A percentile compares a stretch with the other conserved stretches of the same genome.
phyloP scores from a whole-genome alignment of 1,140 invertebrate species.

The Philotrypesis tridentata region DNA sequence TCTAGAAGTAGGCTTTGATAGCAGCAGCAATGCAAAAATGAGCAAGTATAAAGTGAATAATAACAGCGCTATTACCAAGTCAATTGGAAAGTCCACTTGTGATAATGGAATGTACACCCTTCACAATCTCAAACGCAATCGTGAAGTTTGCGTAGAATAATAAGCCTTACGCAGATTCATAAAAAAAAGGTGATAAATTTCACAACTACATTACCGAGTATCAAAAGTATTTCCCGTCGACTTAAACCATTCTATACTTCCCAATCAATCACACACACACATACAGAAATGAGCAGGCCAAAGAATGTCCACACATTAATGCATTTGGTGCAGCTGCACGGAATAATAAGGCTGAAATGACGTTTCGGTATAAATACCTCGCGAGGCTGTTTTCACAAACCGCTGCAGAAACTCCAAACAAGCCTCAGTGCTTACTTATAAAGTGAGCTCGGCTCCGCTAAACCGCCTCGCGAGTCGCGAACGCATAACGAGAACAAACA shows the following conservation, averaged over 20 bases:
- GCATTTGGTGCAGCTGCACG: not conserved
- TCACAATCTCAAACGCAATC: slow-evolving; percentile 5
- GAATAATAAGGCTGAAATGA: not conserved
- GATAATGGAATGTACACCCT: not conserved
- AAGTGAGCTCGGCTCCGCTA: not conserved
- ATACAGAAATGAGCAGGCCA: too few relatives aligned
- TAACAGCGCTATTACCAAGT: not conserved
- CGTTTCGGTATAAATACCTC: not conserved
- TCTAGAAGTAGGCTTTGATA: not conserved
- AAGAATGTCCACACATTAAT: not conserved
- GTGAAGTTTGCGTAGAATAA: not conserved
- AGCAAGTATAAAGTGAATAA: not conserved
- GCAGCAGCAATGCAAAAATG: not conserved
- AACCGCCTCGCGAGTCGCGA: too few relatives aligned
- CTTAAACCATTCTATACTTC: not conserved
- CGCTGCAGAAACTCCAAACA: not conserved
- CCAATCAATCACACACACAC: not conserved
- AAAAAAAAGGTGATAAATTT: not conserved
- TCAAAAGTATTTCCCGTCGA: not conserved
- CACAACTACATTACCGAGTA: not conserved
- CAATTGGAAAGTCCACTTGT: slow-evolving; percentile 3
- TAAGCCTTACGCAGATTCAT: not conserved
- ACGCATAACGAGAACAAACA: not conserved
- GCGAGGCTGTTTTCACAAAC: not conserved
- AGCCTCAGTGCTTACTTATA: too few relatives aligned